Base-by-base conservation (phyloP, 2,888 invertebrate genomes). In the Sthenelais limicola region DNA sequence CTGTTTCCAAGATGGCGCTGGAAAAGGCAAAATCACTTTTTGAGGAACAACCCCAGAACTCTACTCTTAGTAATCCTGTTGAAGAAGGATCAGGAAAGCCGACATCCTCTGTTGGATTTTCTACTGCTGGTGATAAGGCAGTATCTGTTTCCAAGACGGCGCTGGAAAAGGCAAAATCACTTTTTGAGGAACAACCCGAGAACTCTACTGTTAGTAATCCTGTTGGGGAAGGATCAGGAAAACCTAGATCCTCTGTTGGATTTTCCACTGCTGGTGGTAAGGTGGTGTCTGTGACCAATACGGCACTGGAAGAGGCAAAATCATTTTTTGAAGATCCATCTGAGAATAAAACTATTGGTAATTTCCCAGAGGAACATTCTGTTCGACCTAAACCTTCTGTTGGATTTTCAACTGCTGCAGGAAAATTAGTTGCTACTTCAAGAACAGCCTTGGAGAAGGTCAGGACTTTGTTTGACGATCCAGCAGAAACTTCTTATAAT, bases 21-120 rank as follows among this genome's bases (percentile, higher is more conserved):
- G 24, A 66, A 4, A 66, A 38, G 24, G 66, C 43, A 21, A 66
- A 26, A n/a, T 28, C 12, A 15, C 26, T 66, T 15, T 28, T 66
- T 9, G 26, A 43, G 35, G n/a, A 24, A 15, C 52, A 24, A 18
- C 18, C 43, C 43, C 43, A 24, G 52, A 9, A 52, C 62, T 3
- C 18, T 9, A 35, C 7, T 33, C 3, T n/a, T 33, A 30, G 47
- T 43, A 12, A 43, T 12, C 4, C 32, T 9, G 7, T 58, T 30
- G 33, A 3, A 1, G 35, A 28, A 32, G 33, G 18, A 30, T 58
- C 33, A 3, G 28, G 4, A 32, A 33, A 33, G n/a, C n/a, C n/a
- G 24, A 32, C 66, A 21, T 28, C 66, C 3, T 66, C 28, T 43
- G 1, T 66, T 9, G 66, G 66, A 2, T 66, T 66, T 66, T 15